A percentile compares a stretch with the other conserved stretches of the same genome.
Evolutionary conservation across 1,140 invertebrate species (phyloP).

Genomic region (Nomia melanderi): DNA sequence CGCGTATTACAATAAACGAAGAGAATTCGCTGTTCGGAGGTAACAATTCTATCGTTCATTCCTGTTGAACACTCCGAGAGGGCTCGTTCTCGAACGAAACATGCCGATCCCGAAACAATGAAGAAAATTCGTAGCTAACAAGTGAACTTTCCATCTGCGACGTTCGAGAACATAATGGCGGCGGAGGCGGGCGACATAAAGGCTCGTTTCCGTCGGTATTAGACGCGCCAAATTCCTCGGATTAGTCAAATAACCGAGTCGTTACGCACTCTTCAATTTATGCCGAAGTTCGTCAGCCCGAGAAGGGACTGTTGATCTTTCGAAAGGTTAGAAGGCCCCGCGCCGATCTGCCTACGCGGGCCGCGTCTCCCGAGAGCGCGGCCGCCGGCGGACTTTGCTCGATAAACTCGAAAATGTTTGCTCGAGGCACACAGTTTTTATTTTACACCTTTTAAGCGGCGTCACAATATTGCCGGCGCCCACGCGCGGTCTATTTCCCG

Average conservation of each 20-base stretch:
- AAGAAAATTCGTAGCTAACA: slow-evolving; percentile 3
- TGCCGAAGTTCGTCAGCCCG: background rate
- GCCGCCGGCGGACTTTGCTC: slow-evolving; percentile 16
- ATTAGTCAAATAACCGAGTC: slow-evolving; percentile 22
- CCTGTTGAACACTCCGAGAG: too few species aligned
- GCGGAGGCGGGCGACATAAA: background rate
- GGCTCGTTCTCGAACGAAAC: too few species aligned
- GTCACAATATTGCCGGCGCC: slow-evolving; percentile 32
- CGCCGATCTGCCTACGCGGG: slow-evolving; percentile 17
- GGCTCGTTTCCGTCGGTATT: background rate
- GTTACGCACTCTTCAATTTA: slow-evolving; percentile 29
- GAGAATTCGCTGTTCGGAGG: too few species aligned
- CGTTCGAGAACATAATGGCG: background rate
- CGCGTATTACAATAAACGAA: too few species aligned
- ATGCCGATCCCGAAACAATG: background rate
- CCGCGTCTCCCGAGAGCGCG: slow-evolving; percentile 8
- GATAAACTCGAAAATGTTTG: slow-evolving; percentile 53
- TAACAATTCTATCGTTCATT: too few species aligned
- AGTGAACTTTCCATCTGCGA: slow-evolving; percentile 12
- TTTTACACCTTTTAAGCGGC: slow-evolving; percentile 35
- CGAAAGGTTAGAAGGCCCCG: slow-evolving; percentile 33
- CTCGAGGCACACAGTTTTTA: slow-evolving; percentile 26
- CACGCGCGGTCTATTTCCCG: slow-evolving; percentile 14
- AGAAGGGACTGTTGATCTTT: slow-evolving; percentile 25
- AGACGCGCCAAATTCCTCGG: slow-evolving; percentile 6